These are phyloP conservation scores for Microcaecilia unicolor DNA, from an alignment of 2,797 vertebrate species.

Conservation along the genomic window DNA sequence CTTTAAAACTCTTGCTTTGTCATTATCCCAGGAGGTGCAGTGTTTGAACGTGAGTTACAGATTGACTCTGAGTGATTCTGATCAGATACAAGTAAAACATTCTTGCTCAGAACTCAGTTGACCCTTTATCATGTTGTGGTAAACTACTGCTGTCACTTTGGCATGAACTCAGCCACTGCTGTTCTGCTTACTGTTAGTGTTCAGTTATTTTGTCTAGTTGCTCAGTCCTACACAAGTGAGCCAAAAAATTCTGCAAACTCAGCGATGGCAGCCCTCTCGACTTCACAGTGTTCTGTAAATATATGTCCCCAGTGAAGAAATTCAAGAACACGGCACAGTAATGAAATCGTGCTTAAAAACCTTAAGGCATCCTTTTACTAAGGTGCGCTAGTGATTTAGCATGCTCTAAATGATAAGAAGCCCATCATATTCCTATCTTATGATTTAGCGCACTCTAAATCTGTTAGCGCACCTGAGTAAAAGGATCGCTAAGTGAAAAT, in stretches of 20 bases:
- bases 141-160: conserved; percentile 4
- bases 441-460: too few relatives aligned
- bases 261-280: conserved; percentile 11
- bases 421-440: too few relatives aligned
- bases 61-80: conserved; percentile 1
- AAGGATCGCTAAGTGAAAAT: conserved; percentile 13
- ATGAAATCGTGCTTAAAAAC: conserved; percentile 20
- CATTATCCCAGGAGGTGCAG: not conserved
- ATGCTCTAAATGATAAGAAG: too few relatives aligned
- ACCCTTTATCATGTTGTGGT: conserved; percentile 16
- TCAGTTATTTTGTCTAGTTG: conserved; percentile 30
- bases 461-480: too few relatives aligned
- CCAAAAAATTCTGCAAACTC: conserved; percentile 31
- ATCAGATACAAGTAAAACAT: not conserved
- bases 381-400: too few relatives aligned
- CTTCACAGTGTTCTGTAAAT: conserved; percentile 26
- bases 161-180: not conserved
- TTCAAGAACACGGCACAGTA: conserved; percentile 14
- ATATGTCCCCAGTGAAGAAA: conserved; percentile 23
- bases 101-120: not conserved
- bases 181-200: conserved; percentile 20
- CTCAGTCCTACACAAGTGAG: conserved; percentile 3
- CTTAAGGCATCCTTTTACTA: too few relatives aligned
- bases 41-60: conserved; percentile 6
- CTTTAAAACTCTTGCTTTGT: not conserved